A percentile compares a stretch with the other conserved stretches of the same genome.
These are phyloP conservation scores for Tenualosa thibaudeaui DNA, from an alignment of 2,797 vertebrate genomes.

Conservation along the genomic window DNA sequence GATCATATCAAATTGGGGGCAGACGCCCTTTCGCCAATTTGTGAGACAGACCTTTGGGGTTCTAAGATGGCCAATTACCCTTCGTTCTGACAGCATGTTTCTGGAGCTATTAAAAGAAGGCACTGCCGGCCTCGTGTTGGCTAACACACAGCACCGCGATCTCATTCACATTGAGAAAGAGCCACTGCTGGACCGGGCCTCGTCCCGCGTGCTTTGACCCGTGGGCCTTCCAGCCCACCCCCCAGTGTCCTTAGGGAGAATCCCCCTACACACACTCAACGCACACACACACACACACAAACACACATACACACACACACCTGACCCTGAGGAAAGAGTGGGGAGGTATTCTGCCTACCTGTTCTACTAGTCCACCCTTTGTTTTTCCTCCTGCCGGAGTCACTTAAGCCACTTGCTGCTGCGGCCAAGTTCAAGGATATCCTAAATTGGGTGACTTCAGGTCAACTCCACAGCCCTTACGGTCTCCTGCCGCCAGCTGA, in stretches of 20 bases:
- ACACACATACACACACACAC: background rate
- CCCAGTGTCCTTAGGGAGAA: conserved; percentile 36
- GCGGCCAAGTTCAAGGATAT: conserved; percentile 75
- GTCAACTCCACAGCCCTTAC: conserved; percentile 65
- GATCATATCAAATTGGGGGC: conserved; percentile 76
- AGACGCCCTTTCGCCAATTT: conserved; percentile 81
- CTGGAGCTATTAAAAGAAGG: conserved; percentile 73
- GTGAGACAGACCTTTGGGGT: conserved; percentile 77
- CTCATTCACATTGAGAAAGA: conserved; percentile 22
- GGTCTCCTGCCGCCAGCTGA: conserved; percentile 31
- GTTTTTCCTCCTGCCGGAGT: conserved; percentile 52
- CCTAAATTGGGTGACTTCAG: conserved; percentile 56
- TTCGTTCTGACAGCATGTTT: conserved; percentile 78
- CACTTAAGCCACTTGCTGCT: conserved; percentile 44
- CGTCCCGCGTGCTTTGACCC: conserved; percentile 45
- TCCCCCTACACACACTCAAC: conserved; percentile 12
- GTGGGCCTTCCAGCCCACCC: conserved; percentile 33
- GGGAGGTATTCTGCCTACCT: background rate
- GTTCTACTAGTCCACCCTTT: conserved; percentile 39
- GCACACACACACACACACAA: background rate
- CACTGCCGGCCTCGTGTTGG: conserved; percentile 10
- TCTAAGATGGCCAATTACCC: conserved; percentile 83
- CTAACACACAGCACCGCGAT: background rate
- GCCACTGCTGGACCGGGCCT: conserved; percentile 19
- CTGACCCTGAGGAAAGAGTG: conserved; percentile 4